Evolutionary conservation across 2,797 vertebrate species (phyloP).

Genomic region (Tenualosa ilisha): DNA sequence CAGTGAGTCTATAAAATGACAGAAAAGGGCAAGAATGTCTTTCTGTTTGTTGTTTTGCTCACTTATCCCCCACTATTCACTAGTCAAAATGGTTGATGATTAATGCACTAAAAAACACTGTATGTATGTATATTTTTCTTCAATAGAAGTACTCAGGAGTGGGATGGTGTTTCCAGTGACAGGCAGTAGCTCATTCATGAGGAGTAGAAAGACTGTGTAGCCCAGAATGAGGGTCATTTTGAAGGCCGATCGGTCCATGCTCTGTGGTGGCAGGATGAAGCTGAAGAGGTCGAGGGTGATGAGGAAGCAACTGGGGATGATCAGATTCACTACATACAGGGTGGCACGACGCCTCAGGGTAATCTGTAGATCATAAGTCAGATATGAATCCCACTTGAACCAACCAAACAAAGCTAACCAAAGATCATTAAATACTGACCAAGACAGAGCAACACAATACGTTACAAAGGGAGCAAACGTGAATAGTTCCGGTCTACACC

Average conservation of each 20-base stretch:
- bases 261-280: conserved; percentile 81
- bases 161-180: conserved; percentile 66
- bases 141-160: not conserved
- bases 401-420: too few species aligned
- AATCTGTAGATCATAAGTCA: conserved; percentile 61
- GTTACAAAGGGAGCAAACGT: too few species aligned
- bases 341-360: conserved; percentile 73
- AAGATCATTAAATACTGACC: too few species aligned
- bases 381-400: not conserved
- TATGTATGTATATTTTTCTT: not conserved
- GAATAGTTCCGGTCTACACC: too few species aligned
- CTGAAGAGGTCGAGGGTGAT: conserved; percentile 81
- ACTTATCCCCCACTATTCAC: too few species aligned
- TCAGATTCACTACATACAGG: conserved; percentile 79
- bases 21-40: too few species aligned
- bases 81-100: too few species aligned
- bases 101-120: too few species aligned
- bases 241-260: conserved; percentile 76
- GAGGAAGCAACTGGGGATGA: conserved; percentile 82
- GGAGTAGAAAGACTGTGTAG: conserved; percentile 82
- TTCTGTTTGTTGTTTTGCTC: too few species aligned
- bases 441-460: too few species aligned
- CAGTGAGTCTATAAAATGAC: too few species aligned
- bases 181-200: conserved; percentile 81
- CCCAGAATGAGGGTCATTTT: conserved; percentile 83